These are phyloP conservation scores for Cygnus olor DNA, from an alignment of 2,797 vertebrate genomes.

Conservation along the genomic window DNA sequence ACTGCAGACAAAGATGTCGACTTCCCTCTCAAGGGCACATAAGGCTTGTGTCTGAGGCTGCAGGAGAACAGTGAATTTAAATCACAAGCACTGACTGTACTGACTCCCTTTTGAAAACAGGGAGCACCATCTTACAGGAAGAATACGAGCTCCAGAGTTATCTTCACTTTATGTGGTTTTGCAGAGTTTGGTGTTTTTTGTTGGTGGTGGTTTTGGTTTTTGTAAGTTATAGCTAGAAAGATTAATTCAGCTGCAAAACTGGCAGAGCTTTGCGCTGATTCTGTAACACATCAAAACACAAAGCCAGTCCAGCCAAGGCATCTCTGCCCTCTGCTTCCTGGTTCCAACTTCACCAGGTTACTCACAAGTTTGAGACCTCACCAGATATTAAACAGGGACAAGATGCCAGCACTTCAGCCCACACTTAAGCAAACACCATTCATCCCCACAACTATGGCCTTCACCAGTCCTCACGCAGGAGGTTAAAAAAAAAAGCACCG, in stretches of 20 bases:
- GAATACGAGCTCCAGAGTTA: fast-evolving
- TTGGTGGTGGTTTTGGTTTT: too few relatives aligned
- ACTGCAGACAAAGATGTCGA: fast-evolving
- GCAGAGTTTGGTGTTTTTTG: not conserved
- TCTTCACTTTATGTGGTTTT: not conserved
- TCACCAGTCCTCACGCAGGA: not conserved
- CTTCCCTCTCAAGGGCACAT: not conserved
- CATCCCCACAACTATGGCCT: fast-evolving
- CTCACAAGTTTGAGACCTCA: not conserved
- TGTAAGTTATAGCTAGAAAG: not conserved
- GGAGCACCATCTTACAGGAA: fast-evolving
- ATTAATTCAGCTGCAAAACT: not conserved
- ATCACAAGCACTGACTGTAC: fast-evolving
- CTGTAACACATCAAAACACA: not conserved
- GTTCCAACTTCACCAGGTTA: not conserved
- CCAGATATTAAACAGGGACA: fast-evolving
- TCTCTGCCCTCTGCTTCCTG: not conserved
- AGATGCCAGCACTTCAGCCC: not conserved
- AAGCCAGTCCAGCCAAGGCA: not conserved
- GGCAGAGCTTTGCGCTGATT: not conserved
- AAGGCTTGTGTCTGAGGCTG: too few relatives aligned
- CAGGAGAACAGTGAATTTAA: not conserved
- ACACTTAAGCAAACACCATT: fast-evolving
- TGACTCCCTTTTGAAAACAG: not conserved
- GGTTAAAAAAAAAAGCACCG: not conserved